Percentiles rank a stretch among this genome's conserved stretches.
phyloP scores from a whole-genome alignment of 1,140 invertebrate species.

The Eurosta solidaginis region DNA sequence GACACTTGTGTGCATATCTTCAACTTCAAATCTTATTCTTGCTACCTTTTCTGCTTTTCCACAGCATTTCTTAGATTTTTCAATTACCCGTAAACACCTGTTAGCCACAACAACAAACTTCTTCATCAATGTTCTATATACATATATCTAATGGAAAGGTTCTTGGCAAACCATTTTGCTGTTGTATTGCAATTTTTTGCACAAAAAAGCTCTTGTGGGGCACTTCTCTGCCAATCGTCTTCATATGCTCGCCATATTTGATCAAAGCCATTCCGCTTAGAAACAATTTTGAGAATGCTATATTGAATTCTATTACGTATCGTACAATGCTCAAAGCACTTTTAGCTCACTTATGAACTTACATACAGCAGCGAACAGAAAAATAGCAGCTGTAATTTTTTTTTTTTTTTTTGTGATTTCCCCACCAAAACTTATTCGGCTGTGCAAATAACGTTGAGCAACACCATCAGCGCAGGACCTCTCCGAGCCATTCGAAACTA shows the following conservation, averaged over 20 bases:
- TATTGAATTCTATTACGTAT: neutral
- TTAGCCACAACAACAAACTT: neutral
- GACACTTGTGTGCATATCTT: neutral
- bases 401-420: too few species aligned
- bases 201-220: neutral
- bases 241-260: neutral
- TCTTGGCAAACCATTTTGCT: too few species aligned
- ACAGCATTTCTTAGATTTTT: constrained; percentile 1
- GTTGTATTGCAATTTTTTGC: neutral
- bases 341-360: neutral
- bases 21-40: neutral
- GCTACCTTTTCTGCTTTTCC: neutral
- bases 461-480: too few species aligned
- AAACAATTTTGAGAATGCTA: neutral
- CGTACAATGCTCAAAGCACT: neutral
- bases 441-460: too few species aligned
- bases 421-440: too few species aligned
- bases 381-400: too few species aligned
- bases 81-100: constrained; percentile 16
- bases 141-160: too few species aligned
- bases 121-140: too few species aligned
- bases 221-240: too few species aligned
- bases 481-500: too few species aligned
- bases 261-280: neutral
- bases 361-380: too few species aligned